Evolutionary conservation across 2,797 vertebrate genomes (phyloP).

Genomic region (Alauda arvensis): DNA sequence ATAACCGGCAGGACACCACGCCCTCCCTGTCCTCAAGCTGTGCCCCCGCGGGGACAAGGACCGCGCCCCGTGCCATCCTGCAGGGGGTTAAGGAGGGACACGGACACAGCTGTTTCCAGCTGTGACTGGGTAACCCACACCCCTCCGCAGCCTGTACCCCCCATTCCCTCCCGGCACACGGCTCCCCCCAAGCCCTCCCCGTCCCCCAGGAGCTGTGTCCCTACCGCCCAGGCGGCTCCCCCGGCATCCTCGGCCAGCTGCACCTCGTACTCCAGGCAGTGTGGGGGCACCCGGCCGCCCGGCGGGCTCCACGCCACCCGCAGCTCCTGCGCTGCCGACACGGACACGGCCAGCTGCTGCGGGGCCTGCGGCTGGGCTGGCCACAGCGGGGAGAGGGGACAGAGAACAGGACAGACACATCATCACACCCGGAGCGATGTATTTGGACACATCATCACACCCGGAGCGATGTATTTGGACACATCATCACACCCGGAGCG

Average conservation of each 20-base stretch:
- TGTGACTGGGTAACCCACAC: no score
- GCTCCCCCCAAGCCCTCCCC: background rate
- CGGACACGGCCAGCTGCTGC: conserved; percentile 41
- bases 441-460: no score
- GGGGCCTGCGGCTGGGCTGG: conserved; percentile 69
- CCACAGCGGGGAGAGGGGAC: background rate
- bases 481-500: no score
- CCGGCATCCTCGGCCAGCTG: conserved; percentile 17
- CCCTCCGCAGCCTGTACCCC: background rate
- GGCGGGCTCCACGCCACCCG: conserved; percentile 56
- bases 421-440: no score
- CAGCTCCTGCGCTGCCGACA: conserved; percentile 23
- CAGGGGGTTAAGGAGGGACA: background rate
- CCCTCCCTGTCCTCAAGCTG: no score
- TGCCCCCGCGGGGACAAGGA: no score
- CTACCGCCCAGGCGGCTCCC: conserved; percentile 56
- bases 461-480: no score
- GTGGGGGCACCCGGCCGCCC: conserved; percentile 10
- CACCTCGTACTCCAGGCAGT: conserved; percentile 73
- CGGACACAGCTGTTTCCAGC: no score
- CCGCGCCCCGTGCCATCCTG: no score
- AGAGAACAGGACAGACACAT: no score
- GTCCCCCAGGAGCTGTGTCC: fast-evolving
- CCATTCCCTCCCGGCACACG: background rate
- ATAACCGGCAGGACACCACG: no score